These are phyloP conservation scores for Caenorhabditis latens DNA, from an alignment of 1,140 invertebrate species.

Conservation along the genomic window DNA sequence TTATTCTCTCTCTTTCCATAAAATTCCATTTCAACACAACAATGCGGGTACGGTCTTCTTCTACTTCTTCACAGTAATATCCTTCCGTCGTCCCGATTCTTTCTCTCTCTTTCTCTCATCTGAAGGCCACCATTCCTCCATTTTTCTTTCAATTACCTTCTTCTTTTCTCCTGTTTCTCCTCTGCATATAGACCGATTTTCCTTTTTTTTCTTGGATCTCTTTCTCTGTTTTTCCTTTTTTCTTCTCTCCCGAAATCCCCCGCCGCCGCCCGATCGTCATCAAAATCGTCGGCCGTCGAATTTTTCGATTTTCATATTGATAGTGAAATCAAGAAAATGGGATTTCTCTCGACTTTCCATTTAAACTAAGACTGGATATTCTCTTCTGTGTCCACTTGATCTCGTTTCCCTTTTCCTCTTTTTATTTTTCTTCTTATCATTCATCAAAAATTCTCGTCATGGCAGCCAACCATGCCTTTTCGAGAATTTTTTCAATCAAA, in stretches of 20 bases:
- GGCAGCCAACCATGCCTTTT: not conserved
- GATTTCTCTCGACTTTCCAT: conserved; percentile 1
- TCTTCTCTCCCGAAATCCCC: not conserved
- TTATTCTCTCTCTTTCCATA: not conserved
- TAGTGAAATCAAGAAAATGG: conserved; percentile 37
- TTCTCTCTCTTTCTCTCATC: conserved; percentile 22
- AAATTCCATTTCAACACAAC: conserved; percentile 40
- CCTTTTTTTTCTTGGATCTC: conserved; percentile 4
- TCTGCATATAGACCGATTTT: not conserved
- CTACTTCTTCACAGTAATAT: conserved; percentile 20
- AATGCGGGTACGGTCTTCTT: conserved; percentile 13
- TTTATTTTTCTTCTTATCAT: conserved; percentile 22
- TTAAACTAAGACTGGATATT: conserved; percentile 17
- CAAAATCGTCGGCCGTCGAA: not conserved
- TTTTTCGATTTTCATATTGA: conserved; percentile 46
- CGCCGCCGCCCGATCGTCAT: not conserved
- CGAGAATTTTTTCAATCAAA: not conserved
- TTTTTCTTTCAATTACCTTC: not conserved
- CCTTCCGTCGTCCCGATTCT: conserved; percentile 36
- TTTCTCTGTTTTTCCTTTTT: not conserved
- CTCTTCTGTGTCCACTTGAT: not conserved
- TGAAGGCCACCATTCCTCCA: conserved; percentile 16
- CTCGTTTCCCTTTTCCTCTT: not conserved
- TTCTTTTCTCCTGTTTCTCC: not conserved
- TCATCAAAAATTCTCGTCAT: not conserved